Conservation (phyloP, 2,888 invertebrate genomes). For the Trachelus stipa region DNA sequence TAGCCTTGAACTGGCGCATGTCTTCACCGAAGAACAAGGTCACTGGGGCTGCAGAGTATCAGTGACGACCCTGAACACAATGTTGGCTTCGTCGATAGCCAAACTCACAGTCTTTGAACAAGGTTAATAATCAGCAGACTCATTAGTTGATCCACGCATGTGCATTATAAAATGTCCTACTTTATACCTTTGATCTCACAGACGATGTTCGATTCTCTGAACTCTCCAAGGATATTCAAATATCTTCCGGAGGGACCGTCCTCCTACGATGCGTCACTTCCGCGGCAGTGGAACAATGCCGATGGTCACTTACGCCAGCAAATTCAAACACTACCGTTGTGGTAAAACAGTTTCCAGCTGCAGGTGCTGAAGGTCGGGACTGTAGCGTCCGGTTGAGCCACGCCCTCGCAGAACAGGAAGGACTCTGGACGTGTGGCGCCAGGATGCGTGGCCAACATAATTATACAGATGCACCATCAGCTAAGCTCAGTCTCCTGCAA, state of each 20-base stretch:
- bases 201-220: constrained; percentile 61
- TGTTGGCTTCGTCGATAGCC: constrained; percentile 45
- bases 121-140: constrained; percentile 41
- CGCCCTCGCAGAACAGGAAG: constrained; percentile 60
- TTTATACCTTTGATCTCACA: constrained; percentile 30
- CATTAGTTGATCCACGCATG: neutral
- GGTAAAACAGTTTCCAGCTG: constrained; percentile 59
- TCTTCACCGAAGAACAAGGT: constrained; percentile 54
- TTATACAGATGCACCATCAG: constrained; percentile 61
- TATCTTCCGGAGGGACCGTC: constrained; percentile 58
- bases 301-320: constrained; percentile 61
- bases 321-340: constrained; percentile 60
- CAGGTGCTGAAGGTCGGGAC: constrained; percentile 58
- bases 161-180: neutral
- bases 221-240: constrained; percentile 62
- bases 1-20: constrained; percentile 48
- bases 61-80: constrained; percentile 46
- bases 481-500: constrained; percentile 61
- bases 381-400: constrained; percentile 61
- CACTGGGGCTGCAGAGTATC: constrained; percentile 60
- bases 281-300: constrained; percentile 59
- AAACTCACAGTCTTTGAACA: constrained; percentile 58
- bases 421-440: constrained; percentile 64
- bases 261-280: constrained; percentile 60
- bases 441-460: constrained; percentile 53